These are phyloP conservation scores for Schizothorax lantsangensis DNA, from an alignment of 2,797 vertebrate species.

Conservation along the genomic window DNA sequence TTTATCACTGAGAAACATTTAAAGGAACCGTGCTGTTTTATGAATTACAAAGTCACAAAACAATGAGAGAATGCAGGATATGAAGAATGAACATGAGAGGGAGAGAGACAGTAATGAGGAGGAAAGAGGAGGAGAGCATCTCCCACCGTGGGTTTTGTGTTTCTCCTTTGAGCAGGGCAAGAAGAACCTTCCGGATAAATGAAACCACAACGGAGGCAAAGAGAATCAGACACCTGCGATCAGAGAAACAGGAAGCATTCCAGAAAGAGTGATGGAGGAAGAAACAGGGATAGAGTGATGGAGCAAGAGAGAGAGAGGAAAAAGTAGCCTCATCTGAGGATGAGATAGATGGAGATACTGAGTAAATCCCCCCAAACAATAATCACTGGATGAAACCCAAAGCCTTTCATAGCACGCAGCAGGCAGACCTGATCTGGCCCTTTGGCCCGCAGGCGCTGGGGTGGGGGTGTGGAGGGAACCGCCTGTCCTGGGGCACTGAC, in stretches of 20 bases:
- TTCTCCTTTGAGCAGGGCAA: constrained; percentile 58
- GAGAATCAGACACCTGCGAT: constrained; percentile 58
- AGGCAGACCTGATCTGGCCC: constrained; percentile 64
- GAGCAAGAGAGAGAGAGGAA: constrained; percentile 30
- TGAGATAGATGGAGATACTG: constrained; percentile 68
- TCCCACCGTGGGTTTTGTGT: constrained; percentile 63
- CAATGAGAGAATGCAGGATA: constrained; percentile 39
- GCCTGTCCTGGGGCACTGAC: constrained; percentile 74
- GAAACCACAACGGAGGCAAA: constrained; percentile 60
- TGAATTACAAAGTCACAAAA: constrained; percentile 39
- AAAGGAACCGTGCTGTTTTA: constrained; percentile 36
- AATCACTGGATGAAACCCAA: constrained; percentile 63
- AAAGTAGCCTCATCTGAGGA: constrained; percentile 45
- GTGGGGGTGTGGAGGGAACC: constrained; percentile 74
- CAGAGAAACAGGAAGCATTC: constrained; percentile 51
- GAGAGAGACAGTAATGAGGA: constrained; percentile 35
- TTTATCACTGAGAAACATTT: constrained; percentile 40
- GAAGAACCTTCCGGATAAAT: constrained; percentile 59
- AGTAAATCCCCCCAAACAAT: constrained; percentile 56
- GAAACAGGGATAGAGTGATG: constrained; percentile 49
- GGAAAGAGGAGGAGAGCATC: constrained; percentile 47
- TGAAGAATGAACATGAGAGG: constrained; percentile 23
- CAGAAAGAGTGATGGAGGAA: constrained; percentile 44
- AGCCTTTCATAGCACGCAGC: constrained; percentile 60
- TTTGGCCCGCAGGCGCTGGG: constrained; percentile 57